These are phyloP conservation scores for Corynorhinus townsendii DNA, from an alignment of 2,113 vertebrate species.

Conservation along the genomic window DNA sequence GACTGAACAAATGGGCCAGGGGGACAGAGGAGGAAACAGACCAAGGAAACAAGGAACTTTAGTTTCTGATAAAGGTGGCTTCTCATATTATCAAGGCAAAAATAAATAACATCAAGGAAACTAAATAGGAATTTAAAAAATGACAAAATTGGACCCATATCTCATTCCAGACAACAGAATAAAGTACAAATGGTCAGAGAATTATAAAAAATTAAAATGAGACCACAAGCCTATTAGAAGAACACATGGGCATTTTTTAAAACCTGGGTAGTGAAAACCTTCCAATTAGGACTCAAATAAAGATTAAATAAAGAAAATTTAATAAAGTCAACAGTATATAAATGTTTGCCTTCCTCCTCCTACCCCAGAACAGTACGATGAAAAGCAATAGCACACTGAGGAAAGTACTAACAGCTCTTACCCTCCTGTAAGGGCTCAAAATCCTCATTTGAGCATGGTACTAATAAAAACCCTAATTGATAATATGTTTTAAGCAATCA, in stretches of 20 bases:
- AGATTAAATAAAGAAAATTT: not conserved
- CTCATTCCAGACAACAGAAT: not conserved
- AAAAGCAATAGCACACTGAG: not conserved
- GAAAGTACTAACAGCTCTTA: not conserved
- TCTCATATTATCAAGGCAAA: not conserved
- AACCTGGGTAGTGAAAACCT: too few species aligned
- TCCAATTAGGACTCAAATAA: not conserved
- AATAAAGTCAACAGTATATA: not conserved
- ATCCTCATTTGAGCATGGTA: not conserved
- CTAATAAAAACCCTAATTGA: not conserved
- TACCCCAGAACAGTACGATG: not conserved
- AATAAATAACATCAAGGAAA: too few species aligned
- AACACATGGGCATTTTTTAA: not conserved
- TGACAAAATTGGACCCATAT: not conserved
- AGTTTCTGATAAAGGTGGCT: too few species aligned
- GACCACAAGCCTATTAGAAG: fast-evolving
- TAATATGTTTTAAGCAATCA: not conserved
- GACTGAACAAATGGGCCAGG: fast-evolving
- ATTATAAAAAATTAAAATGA: not conserved
- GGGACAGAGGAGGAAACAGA: not conserved
- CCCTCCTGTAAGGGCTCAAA: not conserved
- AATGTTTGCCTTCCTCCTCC: not conserved
- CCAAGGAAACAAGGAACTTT: fast-evolving
- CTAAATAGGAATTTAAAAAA: not conserved
- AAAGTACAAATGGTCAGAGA: too few species aligned